Base-by-base conservation (phyloP, 2,113 vertebrate genomes). In the Melanocharis versteri region DNA sequence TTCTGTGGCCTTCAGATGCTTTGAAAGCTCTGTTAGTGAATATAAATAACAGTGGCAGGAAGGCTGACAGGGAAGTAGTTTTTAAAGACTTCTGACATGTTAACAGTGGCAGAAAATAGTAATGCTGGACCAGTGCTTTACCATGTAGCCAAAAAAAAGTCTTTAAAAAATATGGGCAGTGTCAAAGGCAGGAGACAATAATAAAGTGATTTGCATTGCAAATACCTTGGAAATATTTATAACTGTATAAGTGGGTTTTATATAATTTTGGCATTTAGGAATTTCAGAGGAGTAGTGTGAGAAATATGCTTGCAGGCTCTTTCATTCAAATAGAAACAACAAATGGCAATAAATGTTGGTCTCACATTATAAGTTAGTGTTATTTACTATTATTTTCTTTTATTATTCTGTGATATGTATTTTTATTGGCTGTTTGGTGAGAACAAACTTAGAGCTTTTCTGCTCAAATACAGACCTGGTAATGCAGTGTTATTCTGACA, bases 191-290 rank as follows among this genome's bases (percentile, higher is more conserved):
- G 69, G 35, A 73, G 72, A 89, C 64, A 75, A 71, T 68, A 58
- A 81, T 92, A 85, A 93, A 70, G 23, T 79, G 17, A 79, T 95
- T 85, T 95, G 50, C 79, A 89, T 80, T 95, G 21, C 69, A 93
- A 81, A n/a, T 89, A 82, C 17, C 23, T 88, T 80, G 39, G 66
- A 79, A 95, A 79, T 93, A 96, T 77, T 84, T 57, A 68, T 75
- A 87, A 48, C 28, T 16, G 2, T 89, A 16, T 57, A 85, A 95
- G 42, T 89, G 47, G 10, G 37, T 45, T 62, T 91, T 91, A 37
- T 37, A 35, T 45, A 58, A 94, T 72, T 90, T 86, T 80, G 35
- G 56, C 92, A 73, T 68, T 72, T 31, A 91, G 48, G 45, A 57
- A 48, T 82, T 87, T 87, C 39, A 70, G 60, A 54, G 33, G 11